Base-by-base conservation (phyloP, 2,113 vertebrate genomes). In the Suricata suricatta region DNA sequence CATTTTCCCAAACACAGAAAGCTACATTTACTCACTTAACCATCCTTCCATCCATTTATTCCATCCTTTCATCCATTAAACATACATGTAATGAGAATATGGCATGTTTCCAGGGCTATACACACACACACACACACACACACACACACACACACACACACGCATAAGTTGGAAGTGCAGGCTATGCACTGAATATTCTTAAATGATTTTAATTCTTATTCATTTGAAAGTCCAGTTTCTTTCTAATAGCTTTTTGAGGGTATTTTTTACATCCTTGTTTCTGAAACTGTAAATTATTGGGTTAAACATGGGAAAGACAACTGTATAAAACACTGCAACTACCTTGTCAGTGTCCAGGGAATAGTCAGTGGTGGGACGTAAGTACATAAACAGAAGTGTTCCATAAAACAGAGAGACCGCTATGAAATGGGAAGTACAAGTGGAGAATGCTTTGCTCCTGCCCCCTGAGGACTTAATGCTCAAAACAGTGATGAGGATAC, bases 271-370 rank as follows among this genome's bases (percentile, higher is more conserved):
- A n/a, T 98, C 98, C 17, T 96, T 87, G 6, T 99, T 98, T 69
- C 97, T 93, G 35, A 98, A 95, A 9, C 97, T 98, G 4, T 98
- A 99, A 72, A 98, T 98, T 5, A 98, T 68, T 14, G 98, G 98
- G 8, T 98, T 98, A 69, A 98, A 74, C 98, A 98, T 97, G 3
- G 98, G 98, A 0, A 98, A 98, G 38, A 98, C 66, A 6, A 98
- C 69, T 3, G 97, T 98, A 86, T 99, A 98, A 95, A 98, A 97
- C 69, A 97, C 21, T 0, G 95, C 71, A 7, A 97, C 60, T 0
- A 96, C n/a, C 64, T 98, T 97, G 31, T 98, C 96, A 0, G 77
- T 85, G 19, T 94, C 50, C 5, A 50, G 85, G 7, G 85, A 95
- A 38, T 98, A 98, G 47, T 81, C 98, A 47, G 81, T 54, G 4